Base-by-base conservation (phyloP, 2,888 invertebrate genomes). In the Acleris literana region DNA sequence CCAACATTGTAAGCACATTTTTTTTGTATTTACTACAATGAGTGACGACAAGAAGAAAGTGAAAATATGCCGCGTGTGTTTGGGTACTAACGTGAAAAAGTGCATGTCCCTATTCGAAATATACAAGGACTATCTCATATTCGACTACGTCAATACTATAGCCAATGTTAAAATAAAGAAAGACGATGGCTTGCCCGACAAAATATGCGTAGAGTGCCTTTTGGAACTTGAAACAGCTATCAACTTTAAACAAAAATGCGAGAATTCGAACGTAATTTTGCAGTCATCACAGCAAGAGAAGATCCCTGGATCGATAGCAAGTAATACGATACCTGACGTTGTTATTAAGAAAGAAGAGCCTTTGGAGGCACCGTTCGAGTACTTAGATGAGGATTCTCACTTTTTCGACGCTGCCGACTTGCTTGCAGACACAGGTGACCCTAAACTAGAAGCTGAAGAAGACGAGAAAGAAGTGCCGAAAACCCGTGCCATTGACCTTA, bases 161-260 rank as follows among this genome's bases (percentile, higher is more conserved):
- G 78, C 88, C 2, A 82, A 83, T 46, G 74, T 92, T 5, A 73
- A 80, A 49, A 88, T 92, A 62, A 76, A 72, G 44, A 57, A 79
- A 69, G 78, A 76, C 6, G 91, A 91, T 69, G 85, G 85, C 1
- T 75, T 88, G n/a, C 90, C 92, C 0, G 75, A 80, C 33, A 79
- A 70, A 69, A 90, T 92, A 71, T 92, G 92, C 69, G 75, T 77
- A 1, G 72, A 74, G 9, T 92, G 92, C 70, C 78, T 88, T 16
- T 43, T 80, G 6, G 86, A 87, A 62, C 76, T 92, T 1, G 84
- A 88, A 59, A 79, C 76, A 2, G 86, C 86, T 0, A 66, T 88
- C 7, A 76, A 75, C 25, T 91, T 92, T 67, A 88, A 85, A 71
- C 73, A 77, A 18, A 87, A 85, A 68, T 92, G 91, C 72, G 83